Evolutionary conservation across 2,888 invertebrate genomes (phyloP).

Genomic region (Cremastinae sp.): DNA sequence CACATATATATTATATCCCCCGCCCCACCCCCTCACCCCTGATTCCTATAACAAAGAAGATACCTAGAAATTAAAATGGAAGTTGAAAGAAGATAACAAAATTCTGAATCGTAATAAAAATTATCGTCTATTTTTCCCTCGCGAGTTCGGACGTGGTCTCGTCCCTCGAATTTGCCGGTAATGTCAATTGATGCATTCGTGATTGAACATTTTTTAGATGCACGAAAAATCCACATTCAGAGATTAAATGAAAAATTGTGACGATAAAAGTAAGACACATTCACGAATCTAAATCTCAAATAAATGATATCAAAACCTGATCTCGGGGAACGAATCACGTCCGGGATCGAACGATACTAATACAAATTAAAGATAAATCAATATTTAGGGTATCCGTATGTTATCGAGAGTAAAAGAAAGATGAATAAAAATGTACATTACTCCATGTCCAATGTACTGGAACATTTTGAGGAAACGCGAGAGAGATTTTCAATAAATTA

Average conservation of each 20-base stretch:
- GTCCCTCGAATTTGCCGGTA: constrained; percentile 20
- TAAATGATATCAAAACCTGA: constrained; percentile 12
- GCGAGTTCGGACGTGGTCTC: constrained; percentile 43
- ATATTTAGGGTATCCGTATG: constrained; percentile 60
- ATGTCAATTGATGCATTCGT: constrained; percentile 4
- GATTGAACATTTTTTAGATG: constrained; percentile 5
- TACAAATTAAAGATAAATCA: constrained; percentile 61
- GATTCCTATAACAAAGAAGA: constrained; percentile 44
- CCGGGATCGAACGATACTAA: constrained; percentile 55
- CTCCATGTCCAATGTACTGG: constrained; percentile 58
- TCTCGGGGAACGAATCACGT: constrained; percentile 46
- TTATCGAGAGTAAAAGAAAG: constrained; percentile 48
- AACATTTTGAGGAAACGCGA: constrained; percentile 33
- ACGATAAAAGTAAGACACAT: constrained; percentile 17
- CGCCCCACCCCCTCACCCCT: constrained; percentile 15
- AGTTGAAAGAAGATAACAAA: constrained; percentile 48
- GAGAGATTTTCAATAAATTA: constrained; percentile 41
- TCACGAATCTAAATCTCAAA: constrained; percentile 18
- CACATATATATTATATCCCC: constrained; percentile 62
- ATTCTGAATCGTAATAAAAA: constrained; percentile 59
- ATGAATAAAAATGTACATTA: constrained; percentile 50
- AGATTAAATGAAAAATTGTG: constrained; percentile 1
- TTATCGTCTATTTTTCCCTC: constrained; percentile 65
- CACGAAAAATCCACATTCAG: constrained; percentile 6
- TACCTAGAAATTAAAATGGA: constrained; percentile 52